phyloP scores from a whole-genome alignment of 2,113 vertebrate species.

The Halcyon senegalensis region DNA sequence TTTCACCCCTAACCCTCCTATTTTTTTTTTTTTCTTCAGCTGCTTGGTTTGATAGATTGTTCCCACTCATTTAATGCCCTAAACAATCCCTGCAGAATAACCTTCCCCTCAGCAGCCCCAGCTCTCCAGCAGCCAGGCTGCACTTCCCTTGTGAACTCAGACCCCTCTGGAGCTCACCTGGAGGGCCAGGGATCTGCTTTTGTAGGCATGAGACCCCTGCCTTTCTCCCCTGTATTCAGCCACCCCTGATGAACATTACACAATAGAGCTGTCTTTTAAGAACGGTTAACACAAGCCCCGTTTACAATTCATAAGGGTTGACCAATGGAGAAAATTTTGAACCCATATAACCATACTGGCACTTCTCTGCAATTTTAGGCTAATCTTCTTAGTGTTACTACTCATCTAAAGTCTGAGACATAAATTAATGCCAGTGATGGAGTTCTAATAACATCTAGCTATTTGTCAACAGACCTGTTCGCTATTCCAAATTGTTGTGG shows the following conservation, averaged over 20 bases:
- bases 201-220: accelerated
- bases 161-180: not conserved
- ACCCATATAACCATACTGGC: not conserved
- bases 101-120: not conserved
- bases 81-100: not conserved
- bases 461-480: not conserved
- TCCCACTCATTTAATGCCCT: not conserved
- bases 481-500: not conserved
- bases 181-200: accelerated
- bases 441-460: not conserved
- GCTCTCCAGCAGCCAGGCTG: not conserved
- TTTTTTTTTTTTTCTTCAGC: not conserved
- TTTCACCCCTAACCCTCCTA: not conserved
- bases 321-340: not conserved
- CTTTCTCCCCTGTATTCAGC: accelerated
- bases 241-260: not conserved
- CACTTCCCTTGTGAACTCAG: not conserved
- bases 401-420: not conserved
- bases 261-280: not conserved
- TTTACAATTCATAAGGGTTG: not conserved
- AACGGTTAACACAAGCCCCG: not conserved
- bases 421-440: not conserved
- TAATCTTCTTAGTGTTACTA: not conserved
- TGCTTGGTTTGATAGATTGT: accelerated
- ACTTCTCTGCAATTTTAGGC: not conserved